These are phyloP conservation scores for Torymus aiolomorphi DNA, from an alignment of 2,888 invertebrate genomes.

Conservation along the genomic window DNA sequence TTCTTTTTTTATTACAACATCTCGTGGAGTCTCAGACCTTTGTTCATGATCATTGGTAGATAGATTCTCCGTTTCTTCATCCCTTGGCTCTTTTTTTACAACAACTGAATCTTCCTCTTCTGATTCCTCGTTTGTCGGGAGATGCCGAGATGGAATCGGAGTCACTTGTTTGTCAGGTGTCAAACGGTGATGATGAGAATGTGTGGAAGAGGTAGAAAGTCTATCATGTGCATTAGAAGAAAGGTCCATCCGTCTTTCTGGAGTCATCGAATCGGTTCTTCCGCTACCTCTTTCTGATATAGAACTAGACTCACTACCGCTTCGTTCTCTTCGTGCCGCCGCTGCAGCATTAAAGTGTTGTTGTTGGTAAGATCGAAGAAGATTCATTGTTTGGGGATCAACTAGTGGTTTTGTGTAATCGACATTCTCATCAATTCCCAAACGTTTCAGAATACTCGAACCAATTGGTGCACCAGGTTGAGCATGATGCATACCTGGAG, in stretches of 20 bases:
- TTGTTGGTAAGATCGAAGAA: constrained; percentile 86
- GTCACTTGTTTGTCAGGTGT: constrained; percentile 83
- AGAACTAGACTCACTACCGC: constrained; percentile 92
- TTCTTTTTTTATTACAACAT: constrained; percentile 81
- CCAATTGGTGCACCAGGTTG: constrained; percentile 85
- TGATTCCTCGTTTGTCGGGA: constrained; percentile 75
- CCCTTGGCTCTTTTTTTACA: constrained; percentile 79
- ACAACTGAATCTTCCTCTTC: constrained; percentile 77
- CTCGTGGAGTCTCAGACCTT: constrained; percentile 75
- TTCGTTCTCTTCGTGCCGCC: constrained; percentile 84
- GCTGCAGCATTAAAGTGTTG: constrained; percentile 76
- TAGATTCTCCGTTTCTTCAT: constrained; percentile 71
- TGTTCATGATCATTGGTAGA: constrained; percentile 76
- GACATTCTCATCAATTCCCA: constrained; percentile 95
- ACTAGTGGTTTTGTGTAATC: constrained; percentile 94
- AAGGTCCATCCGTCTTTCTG: constrained; percentile 85
- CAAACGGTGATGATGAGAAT: constrained; percentile 79
- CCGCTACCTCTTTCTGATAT: constrained; percentile 90
- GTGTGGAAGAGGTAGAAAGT: constrained; percentile 66
- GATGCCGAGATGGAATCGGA: constrained; percentile 78
- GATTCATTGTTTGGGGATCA: constrained; percentile 91
- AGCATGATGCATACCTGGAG: constrained; percentile 77
- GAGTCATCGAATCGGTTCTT: constrained; percentile 87
- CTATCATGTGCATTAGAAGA: constrained; percentile 65
- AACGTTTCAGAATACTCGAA: constrained; percentile 91